A percentile compares a stretch with the other conserved stretches of the same genome.
phyloP scores from a whole-genome alignment of 1,140 invertebrate genomes.

The Pararge aegeria region DNA sequence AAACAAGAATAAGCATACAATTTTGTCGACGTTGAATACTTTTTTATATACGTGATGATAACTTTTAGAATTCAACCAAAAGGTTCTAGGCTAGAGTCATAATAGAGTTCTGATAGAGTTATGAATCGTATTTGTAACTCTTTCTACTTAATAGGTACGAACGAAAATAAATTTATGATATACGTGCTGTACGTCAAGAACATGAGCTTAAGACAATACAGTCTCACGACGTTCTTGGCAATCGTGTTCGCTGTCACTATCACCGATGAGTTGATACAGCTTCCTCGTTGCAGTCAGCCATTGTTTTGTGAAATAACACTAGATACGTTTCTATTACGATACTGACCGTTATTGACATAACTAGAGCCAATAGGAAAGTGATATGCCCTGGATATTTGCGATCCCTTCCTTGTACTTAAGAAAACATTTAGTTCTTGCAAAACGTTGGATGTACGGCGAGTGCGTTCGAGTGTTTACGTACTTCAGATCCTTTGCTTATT shows the following conservation, averaged over 20 bases:
- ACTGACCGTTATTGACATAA: slow-evolving; percentile 33
- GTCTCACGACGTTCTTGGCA: slow-evolving; percentile 46
- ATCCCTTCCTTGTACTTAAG: slow-evolving; percentile 26
- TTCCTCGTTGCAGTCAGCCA: slow-evolving; percentile 36
- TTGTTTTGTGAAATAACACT: slow-evolving; percentile 48
- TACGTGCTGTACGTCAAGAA: not conserved
- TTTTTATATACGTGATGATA: too few species aligned
- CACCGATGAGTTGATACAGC: slow-evolving; percentile 31
- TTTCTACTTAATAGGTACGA: too few species aligned
- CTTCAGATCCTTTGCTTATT: slow-evolving; percentile 4
- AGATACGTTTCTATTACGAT: slow-evolving; percentile 33
- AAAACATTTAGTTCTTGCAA: slow-evolving; percentile 14
- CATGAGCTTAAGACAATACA: slow-evolving; percentile 4
- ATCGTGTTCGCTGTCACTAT: slow-evolving; percentile 18
- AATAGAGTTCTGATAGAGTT: too few species aligned
- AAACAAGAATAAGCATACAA: too few species aligned
- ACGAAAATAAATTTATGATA: too few species aligned
- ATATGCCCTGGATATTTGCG: slow-evolving; percentile 24
- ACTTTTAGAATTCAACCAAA: too few species aligned
- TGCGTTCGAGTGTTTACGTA: slow-evolving; percentile 2
- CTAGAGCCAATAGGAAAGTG: slow-evolving; percentile 30
- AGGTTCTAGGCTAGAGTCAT: too few species aligned
- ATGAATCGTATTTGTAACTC: too few species aligned
- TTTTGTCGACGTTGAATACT: too few species aligned
- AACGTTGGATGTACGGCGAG: slow-evolving; percentile 7